Conservation (phyloP, 1,140 invertebrate genomes). For the Drosophila takahashii region DNA sequence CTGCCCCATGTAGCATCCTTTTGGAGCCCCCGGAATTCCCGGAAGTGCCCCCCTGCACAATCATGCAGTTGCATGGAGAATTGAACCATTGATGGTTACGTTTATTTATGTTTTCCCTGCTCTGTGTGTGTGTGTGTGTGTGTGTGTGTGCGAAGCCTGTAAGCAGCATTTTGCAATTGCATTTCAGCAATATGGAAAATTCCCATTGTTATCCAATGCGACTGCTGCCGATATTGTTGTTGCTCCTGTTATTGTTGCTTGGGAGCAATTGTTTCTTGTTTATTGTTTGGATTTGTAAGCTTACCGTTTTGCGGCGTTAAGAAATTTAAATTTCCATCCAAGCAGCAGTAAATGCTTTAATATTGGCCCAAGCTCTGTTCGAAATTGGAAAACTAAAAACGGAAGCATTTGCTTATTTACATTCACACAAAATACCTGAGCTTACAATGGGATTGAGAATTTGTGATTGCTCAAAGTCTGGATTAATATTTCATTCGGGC, state of each 20-base stretch:
- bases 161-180: constrained; percentile 67
- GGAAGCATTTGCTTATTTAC: constrained; percentile 7
- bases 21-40: background rate
- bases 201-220: constrained; percentile 64
- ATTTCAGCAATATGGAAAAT: constrained; percentile 69
- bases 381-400: constrained; percentile 2
- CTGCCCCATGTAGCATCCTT: background rate
- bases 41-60: constrained; percentile 11
- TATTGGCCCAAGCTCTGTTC: constrained; percentile 6
- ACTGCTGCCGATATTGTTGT: constrained; percentile 38
- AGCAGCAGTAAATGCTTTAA: constrained; percentile 24
- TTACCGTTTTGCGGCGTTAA: constrained; percentile 37
- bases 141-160: constrained; percentile 53
- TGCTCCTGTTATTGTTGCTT: constrained; percentile 39
- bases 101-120: constrained; percentile 66
- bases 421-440: constrained; percentile 2
- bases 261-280: constrained; percentile 65
- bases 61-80: constrained; percentile 54
- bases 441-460: background rate
- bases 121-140: constrained; percentile 8
- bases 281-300: constrained; percentile 72
- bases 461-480: constrained; percentile 2
- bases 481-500: constrained; percentile 10
- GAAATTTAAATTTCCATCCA: constrained; percentile 33
- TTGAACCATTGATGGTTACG: constrained; percentile 70